Evolutionary conservation across 64 coral and sea anemone genomes (phyloP), one percentile per base, ranked within the genome.

Genomic region (Porites lutea): DNA sequence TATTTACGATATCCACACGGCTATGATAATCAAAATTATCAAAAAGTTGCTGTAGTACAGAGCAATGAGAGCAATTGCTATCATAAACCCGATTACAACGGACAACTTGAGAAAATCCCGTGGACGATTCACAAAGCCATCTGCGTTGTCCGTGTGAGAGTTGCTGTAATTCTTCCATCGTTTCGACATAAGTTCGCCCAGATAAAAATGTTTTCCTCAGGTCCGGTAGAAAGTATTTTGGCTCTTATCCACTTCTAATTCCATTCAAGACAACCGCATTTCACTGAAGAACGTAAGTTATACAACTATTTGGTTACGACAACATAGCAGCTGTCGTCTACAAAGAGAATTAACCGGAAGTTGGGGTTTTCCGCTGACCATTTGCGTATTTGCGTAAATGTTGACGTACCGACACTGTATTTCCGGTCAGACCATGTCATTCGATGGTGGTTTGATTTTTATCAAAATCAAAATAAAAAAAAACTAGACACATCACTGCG

Each of bases 1-100:
- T 65, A 96, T 15, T 87, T 67, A 96, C 13, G 74, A 90, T 65
- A 96, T 96, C 95, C 95, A 96, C 52, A 96, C 86, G 49, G 87
- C 95, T 22, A 96, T 87, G 50, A 96, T 96, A 53, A 96, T 96
- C 77, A 93, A 93, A 21, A 96, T 81, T 50, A 96, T 93, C 47
- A 96, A 77, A 93, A 86, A 93, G 81, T 96, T 96, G 47, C 58
- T 88, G 82, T 90, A 81, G 76, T 90, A 96, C 50, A 96, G 72
- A 20, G 91, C 95, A 60, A 81, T 77, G 57, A 93, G 55, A 48
- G 87, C 91, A 79, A 96, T 87, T 27, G 57, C 79, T 11, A 96
- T 55, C 86, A 91, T 96, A 59, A 96, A 92, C 53, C 75, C 86
- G 74, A 96, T 89, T n/a, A 96, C 92, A 27, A 89, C 49, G 13